These are phyloP conservation scores for Aspidapion aeneum DNA, from an alignment of 2,888 invertebrate genomes.

Conservation along the genomic window DNA sequence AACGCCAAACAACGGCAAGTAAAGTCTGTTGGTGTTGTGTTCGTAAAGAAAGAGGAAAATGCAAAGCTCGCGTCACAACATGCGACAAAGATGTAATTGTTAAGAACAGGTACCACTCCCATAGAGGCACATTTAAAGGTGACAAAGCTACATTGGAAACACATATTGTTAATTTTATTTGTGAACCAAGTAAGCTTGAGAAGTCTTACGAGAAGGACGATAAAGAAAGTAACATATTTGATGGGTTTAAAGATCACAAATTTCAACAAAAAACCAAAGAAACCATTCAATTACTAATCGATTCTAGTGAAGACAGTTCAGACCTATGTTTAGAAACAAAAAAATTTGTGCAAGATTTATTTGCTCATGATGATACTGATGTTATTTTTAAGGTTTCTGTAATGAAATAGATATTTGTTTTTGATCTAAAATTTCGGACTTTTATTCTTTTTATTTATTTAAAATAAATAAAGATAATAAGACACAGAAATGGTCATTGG, in stretches of 20 bases:
- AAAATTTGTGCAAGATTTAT: too few relatives aligned
- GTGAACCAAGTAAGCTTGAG: background rate
- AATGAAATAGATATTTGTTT: too few relatives aligned
- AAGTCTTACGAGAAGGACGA: background rate
- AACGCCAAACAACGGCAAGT: conserved; percentile 26
- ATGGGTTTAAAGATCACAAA: background rate
- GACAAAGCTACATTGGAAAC: background rate
- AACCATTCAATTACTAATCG: too few relatives aligned
- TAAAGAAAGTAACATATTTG: background rate
- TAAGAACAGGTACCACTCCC: conserved; percentile 24
- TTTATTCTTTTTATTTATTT: too few relatives aligned
- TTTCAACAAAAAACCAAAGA: too few relatives aligned
- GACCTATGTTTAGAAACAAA: too few relatives aligned
- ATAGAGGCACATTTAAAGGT: conserved; percentile 9
- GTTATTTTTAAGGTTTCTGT: too few relatives aligned
- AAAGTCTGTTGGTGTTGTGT: conserved; percentile 34
- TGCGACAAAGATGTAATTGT: conserved; percentile 21
- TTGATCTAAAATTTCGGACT: too few relatives aligned
- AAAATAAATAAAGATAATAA: too few relatives aligned
- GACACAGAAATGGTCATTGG: conserved; percentile 29
- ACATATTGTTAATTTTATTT: background rate
- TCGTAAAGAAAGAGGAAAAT: conserved; percentile 31
- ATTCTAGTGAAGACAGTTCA: too few relatives aligned
- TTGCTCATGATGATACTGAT: too few relatives aligned
- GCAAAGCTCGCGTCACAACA: conserved; percentile 32